Evolutionary conservation across 1,140 invertebrate species (phyloP).

Genomic region (Nylanderia fulva): DNA sequence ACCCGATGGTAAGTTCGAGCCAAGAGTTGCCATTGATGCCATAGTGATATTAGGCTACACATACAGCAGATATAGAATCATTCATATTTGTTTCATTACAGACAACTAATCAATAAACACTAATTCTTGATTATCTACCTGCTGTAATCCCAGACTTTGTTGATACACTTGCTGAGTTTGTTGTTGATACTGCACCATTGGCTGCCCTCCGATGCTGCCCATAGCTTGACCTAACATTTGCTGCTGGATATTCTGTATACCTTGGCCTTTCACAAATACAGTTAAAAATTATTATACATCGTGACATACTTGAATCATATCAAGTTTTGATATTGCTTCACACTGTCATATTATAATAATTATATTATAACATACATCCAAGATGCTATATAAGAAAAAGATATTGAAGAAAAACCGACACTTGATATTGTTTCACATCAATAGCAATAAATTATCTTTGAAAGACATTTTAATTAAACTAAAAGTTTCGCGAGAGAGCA

Average conservation of each 20-base stretch:
- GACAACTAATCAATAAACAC: background rate
- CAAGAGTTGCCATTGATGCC: constrained; percentile 85
- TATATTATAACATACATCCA: background rate
- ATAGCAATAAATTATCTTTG: background rate
- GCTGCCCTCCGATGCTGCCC: constrained; percentile 86
- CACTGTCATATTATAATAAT: background rate
- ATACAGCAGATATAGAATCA: constrained; percentile 44
- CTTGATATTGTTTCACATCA: background rate
- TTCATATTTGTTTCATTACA: background rate
- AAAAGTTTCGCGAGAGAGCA: background rate
- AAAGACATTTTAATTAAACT: background rate
- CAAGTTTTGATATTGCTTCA: background rate
- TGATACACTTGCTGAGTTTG: constrained; percentile 87
- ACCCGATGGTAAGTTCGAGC: constrained; percentile 84
- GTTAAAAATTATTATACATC: constrained; percentile 19
- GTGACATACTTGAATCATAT: too few relatives aligned
- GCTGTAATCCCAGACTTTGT: constrained; percentile 86
- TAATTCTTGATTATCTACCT: constrained; percentile 74
- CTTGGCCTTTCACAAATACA: constrained; percentile 80
- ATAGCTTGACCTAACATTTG: constrained; percentile 87
- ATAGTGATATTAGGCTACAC: constrained; percentile 83
- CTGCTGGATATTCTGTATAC: constrained; percentile 86
- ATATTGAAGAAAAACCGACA: background rate
- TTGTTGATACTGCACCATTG: constrained; percentile 88
- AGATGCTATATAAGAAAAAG: background rate